Base-by-base conservation (phyloP, 1,140 invertebrate genomes). In the Microplitis mediator region DNA sequence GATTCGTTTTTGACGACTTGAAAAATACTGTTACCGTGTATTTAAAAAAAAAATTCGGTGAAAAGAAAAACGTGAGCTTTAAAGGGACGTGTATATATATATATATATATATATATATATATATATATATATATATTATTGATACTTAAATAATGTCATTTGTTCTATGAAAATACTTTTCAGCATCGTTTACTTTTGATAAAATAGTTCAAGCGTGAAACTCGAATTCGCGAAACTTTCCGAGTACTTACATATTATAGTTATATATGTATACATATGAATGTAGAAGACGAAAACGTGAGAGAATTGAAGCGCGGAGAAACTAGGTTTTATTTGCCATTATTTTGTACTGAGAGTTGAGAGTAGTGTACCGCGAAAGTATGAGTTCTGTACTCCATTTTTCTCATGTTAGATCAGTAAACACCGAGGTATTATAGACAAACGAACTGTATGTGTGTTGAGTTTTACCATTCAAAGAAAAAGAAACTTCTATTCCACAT, bases 281-380 rank as follows among this genome's bases (percentile, higher is more conserved):
- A 35, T 3, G 13, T 69, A 58, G 45, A 54, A 4, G 8, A 36
- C 45, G 13, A 11, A 66, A 32, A 72, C 70, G 62, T 71, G 61
- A 71, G 16, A 66, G 54, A 56, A 64, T 35, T 60, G 35, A 65
- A 50, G 62, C 35, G 45, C 31, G 56, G 16, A 13, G 9, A 62
- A 66, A 61, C 31, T 50, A 14, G 31, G 31, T 54, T 67, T 72
- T 72, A 67, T 72, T 72, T 72, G 14, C 64, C 54, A 67, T 61
- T 72, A 67, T 72, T 51, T 45, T 67, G 52, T 23, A 61, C 56
- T 23, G 23, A 64, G 61, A 45, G 31, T 70, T 70, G 39, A 62
- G 9, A 39, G 68, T 9, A 63, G 61, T 50, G 14, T 11, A 45
- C 39, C 39, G 39, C 39, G 11, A 45, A 11, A 9, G 39, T 45